These are phyloP conservation scores for Pachypeltis micranthus DNA, from an alignment of 1,140 invertebrate genomes.

Conservation along the genomic window DNA sequence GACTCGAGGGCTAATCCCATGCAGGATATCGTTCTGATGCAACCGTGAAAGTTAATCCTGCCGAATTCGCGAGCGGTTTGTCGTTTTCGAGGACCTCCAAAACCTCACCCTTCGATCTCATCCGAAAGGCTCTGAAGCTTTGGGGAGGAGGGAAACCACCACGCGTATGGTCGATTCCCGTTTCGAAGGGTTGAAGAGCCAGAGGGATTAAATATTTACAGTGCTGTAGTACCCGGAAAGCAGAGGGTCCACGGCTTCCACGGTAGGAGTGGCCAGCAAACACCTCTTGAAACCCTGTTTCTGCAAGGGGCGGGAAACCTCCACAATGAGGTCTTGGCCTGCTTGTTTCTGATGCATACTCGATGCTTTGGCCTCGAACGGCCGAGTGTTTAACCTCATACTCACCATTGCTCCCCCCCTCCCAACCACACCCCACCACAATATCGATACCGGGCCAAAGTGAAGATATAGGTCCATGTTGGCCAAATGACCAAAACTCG, in stretches of 20 bases:
- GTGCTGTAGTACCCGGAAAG: not conserved
- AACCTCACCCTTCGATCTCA: too few relatives aligned
- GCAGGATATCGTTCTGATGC: not conserved
- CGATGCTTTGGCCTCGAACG: too few relatives aligned
- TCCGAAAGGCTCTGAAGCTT: not conserved
- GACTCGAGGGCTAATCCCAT: not conserved
- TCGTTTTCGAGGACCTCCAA: not conserved
- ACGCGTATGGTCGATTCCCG: not conserved
- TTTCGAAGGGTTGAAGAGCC: not conserved
- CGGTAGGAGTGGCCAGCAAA: conserved; percentile 7
- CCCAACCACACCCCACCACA: too few relatives aligned
- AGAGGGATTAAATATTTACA: not conserved
- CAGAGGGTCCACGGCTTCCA: not conserved
- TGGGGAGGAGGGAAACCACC: not conserved
- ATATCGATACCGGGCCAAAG: too few relatives aligned
- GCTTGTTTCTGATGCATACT: too few relatives aligned
- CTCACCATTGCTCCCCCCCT: too few relatives aligned
- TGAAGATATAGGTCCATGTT: too few relatives aligned
- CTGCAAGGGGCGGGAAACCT: too few relatives aligned
- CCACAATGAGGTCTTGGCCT: too few relatives aligned
- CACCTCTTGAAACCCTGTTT: conserved; percentile 7
- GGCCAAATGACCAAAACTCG: too few relatives aligned
- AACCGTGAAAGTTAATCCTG: not conserved
- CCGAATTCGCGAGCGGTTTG: not conserved
- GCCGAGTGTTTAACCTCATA: too few relatives aligned